A percentile compares a stretch with the other conserved stretches of the same genome.
Evolutionary conservation across 2,888 invertebrate species (phyloP).

Genomic region (Syrphus vitripennis): DNA sequence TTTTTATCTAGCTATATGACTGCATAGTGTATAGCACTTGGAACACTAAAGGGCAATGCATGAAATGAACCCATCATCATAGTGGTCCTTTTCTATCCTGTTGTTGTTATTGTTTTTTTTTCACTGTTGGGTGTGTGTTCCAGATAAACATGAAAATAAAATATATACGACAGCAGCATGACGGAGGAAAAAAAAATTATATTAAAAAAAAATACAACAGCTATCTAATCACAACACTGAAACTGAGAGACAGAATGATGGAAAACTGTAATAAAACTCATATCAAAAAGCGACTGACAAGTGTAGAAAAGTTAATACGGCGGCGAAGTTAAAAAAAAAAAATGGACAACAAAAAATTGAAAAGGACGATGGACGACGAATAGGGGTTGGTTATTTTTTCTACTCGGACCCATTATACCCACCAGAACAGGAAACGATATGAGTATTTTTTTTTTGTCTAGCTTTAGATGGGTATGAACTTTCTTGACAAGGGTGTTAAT

Average conservation of each 20-base stretch:
- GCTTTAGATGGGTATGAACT: too few relatives aligned
- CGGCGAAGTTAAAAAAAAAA: background rate
- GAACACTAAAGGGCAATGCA: slow-evolving; percentile 30
- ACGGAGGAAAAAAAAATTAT: slow-evolving; percentile 19
- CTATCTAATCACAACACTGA: slow-evolving; percentile 46
- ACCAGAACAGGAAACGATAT: background rate
- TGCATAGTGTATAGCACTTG: too few relatives aligned
- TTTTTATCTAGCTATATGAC: too few relatives aligned
- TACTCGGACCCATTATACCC: too few relatives aligned
- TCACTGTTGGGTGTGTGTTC: background rate
- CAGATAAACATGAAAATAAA: slow-evolving; percentile 24
- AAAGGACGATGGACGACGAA: background rate
- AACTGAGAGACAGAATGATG: slow-evolving; percentile 64
- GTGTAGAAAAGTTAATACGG: slow-evolving; percentile 48
- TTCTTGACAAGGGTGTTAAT: background rate
- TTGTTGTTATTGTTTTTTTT: background rate
- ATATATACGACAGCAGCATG: slow-evolving; percentile 7
- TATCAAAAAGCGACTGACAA: slow-evolving; percentile 65
- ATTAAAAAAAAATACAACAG: slow-evolving; percentile 25
- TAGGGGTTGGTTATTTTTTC: background rate
- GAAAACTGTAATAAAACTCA: slow-evolving; percentile 70
- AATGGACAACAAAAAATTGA: background rate
- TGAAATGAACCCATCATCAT: slow-evolving; percentile 30
- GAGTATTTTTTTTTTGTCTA: background rate
- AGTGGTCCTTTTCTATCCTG: slow-evolving; percentile 20